phyloP scores from a whole-genome alignment of 2,888 invertebrate genomes.

The Griposia aprilina region DNA sequence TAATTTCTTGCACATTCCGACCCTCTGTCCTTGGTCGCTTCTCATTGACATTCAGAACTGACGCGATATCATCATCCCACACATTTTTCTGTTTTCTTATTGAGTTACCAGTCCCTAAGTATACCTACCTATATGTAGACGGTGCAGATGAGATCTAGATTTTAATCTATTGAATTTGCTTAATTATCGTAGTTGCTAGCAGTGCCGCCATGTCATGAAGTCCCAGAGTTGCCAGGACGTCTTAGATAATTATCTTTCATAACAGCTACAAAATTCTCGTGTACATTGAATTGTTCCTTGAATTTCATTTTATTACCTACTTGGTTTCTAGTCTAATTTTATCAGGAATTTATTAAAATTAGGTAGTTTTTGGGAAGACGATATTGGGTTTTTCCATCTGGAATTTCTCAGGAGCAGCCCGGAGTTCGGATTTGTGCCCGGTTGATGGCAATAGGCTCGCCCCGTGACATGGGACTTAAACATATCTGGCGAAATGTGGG shows the following conservation, averaged over 20 bases:
- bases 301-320: background rate
- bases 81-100: background rate
- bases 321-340: background rate
- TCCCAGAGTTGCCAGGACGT: background rate
- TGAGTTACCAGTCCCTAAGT: background rate
- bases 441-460: too few species aligned
- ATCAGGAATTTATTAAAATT: background rate
- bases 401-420: too few species aligned
- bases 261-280: background rate
- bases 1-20: slow-evolving; percentile 11
- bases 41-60: slow-evolving; percentile 28
- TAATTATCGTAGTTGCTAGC: background rate
- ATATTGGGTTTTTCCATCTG: too few species aligned
- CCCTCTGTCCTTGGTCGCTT: background rate
- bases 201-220: background rate
- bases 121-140: background rate
- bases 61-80: slow-evolving; percentile 10
- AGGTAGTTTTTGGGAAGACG: too few species aligned
- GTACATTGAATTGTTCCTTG: background rate
- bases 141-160: background rate
- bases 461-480: too few species aligned
- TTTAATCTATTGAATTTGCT: background rate
- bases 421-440: too few species aligned
- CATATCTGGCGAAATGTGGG: too few species aligned
- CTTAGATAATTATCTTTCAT: background rate